Evolutionary conservation across 2,113 vertebrate genomes (phyloP).

Genomic region (Stigmatopora argus): DNA sequence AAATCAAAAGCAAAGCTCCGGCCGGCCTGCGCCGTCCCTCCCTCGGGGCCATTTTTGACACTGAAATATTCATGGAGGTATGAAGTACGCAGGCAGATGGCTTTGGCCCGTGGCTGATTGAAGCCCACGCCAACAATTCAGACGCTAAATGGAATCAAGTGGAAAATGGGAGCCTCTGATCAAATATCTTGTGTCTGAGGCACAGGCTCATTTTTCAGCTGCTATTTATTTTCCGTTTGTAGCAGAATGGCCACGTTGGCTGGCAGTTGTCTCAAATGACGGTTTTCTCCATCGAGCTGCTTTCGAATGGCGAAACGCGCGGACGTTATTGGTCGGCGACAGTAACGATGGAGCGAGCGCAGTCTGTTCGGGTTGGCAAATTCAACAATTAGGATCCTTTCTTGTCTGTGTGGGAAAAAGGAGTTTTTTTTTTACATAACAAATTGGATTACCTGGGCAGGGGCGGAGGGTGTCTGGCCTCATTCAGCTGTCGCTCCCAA

Average conservation of each 20-base stretch:
- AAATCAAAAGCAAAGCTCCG: conserved; percentile 65
- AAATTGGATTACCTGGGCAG: no score
- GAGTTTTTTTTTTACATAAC: no score
- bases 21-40: conserved; percentile 58
- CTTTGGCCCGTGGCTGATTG: conserved; percentile 62
- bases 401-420: no score
- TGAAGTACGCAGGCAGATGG: conserved; percentile 67
- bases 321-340: no score
- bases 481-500: no score
- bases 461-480: no score
- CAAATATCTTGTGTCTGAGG: conserved; percentile 32
- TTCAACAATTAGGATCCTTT: no score
- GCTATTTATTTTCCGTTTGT: conserved; percentile 2
- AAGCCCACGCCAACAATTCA: conserved; percentile 61
- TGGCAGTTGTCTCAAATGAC: no score
- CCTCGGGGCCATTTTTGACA: conserved; percentile 63
- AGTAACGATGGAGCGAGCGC: no score
- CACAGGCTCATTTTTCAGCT: not conserved
- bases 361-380: no score
- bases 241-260: not conserved
- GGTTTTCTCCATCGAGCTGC: no score
- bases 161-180: conserved; percentile 50
- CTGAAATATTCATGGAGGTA: conserved; percentile 72
- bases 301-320: no score
- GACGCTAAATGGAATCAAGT: conserved; percentile 52